Base-by-base conservation (phyloP, 2,888 invertebrate genomes). In the Achlya flavicornis region DNA sequence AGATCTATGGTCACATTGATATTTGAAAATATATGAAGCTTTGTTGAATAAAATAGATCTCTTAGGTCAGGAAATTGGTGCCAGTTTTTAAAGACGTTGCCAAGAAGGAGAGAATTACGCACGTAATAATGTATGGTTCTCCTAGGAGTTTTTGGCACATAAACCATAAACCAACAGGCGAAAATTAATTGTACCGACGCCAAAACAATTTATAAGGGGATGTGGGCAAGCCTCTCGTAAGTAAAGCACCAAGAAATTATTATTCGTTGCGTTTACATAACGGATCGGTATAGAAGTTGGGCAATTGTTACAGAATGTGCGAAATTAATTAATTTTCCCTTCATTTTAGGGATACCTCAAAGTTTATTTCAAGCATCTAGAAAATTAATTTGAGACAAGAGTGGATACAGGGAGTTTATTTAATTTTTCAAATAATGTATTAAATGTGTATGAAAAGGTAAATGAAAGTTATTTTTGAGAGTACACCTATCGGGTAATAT, bases 251-350 rank as follows among this genome's bases (percentile, higher is more conserved):
- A 43, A 53, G 38, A 62, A 66, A 48, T 46, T 65, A 61, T 60
- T 41, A 60, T 65, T 63, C 61, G 62, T 70, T 63, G 65, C 67
- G 66, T 72, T 69, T 70, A 71, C 62, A 69, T 65, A 75, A 71
- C 66, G 67, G 69, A 71, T 76, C 69, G 64, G 63, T 58, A 66
- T 65, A 58, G 61, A 77, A 78, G 70, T 77, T 80, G 26, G 43
- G 63, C 74, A 75, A 80, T 80, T 81, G 76, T 77, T 75, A 69
- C 67, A 68, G 64, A 75, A 73, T 72, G 68, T 73, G 68, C 64
- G 64, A 73, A 75, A 64, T 75, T 80, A 77, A 80, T 80, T 80
- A 79, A 81, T 76, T 76, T 77, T 73, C 71, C 66, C 67, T 70
- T 70, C 71, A 72, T 76, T 77, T 72, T 63, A 64, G 64, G 64